A percentile compares a stretch with the other conserved stretches of the same genome.
These are phyloP conservation scores for Tenthredo livida DNA, from an alignment of 2,888 invertebrate genomes.

Conservation along the genomic window DNA sequence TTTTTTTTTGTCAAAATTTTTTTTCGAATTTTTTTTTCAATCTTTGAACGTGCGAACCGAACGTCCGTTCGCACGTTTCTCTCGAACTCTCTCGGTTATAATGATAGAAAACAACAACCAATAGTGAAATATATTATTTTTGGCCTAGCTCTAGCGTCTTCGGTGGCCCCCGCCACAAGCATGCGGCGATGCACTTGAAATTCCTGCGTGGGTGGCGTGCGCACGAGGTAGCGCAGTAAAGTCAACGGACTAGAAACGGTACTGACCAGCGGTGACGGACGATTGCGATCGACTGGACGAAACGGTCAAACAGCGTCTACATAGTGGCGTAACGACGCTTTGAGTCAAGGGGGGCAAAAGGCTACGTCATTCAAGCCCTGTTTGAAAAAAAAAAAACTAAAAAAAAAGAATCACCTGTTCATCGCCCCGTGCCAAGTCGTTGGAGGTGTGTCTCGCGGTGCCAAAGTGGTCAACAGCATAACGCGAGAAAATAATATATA, in stretches of 20 bases:
- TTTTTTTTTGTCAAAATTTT: neutral
- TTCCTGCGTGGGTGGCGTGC: constrained; percentile 45
- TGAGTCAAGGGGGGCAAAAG: constrained; percentile 35
- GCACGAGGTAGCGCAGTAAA: constrained; percentile 4
- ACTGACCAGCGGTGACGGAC: constrained; percentile 44
- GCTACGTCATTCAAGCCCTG: constrained; percentile 33
- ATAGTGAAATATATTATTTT: constrained; percentile 37
- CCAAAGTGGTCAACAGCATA: neutral
- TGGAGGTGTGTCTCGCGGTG: neutral
- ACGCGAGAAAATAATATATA: neutral
- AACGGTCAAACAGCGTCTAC: constrained; percentile 28
- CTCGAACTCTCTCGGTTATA: neutral
- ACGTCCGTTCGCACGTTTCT: neutral
- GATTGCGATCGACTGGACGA: constrained; percentile 51
- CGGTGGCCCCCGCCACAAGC: constrained; percentile 17
- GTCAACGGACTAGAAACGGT: constrained; percentile 38
- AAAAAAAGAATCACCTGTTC: neutral
- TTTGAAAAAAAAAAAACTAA: neutral
- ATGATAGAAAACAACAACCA: neutral
- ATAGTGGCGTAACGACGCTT: constrained; percentile 40
- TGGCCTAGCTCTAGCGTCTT: neutral
- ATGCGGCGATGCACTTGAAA: constrained; percentile 46
- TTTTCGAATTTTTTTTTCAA: neutral
- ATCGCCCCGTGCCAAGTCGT: constrained; percentile 2
- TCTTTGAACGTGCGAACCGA: constrained; percentile 12